Conservation (phyloP, 2,113 vertebrate species). For the Podilymbus podiceps region DNA sequence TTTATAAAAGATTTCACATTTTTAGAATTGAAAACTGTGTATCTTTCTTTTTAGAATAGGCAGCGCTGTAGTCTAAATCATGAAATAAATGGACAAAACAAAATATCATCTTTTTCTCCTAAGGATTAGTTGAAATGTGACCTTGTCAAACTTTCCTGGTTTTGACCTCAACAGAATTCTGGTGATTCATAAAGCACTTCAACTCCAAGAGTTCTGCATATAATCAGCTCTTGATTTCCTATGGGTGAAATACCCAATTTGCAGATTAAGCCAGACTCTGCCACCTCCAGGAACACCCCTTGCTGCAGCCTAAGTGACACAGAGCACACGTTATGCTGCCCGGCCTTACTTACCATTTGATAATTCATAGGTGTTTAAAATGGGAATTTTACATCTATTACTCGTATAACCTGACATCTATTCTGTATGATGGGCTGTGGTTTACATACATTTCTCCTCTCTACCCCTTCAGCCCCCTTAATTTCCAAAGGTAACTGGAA, state of each 20-base stretch:
- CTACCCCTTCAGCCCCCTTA: not conserved
- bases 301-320: not conserved
- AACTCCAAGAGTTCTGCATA: not conserved
- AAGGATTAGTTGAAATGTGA: not conserved
- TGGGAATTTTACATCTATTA: not conserved
- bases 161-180: not conserved
- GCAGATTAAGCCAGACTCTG: not conserved
- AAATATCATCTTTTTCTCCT: not conserved
- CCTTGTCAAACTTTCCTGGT: not conserved
- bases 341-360: not conserved
- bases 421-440: not conserved
- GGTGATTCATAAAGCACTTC: not conserved
- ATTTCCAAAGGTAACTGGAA: not conserved
- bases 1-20: not conserved
- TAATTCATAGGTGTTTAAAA: not conserved
- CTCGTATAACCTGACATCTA: not conserved
- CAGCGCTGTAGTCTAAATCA: not conserved
- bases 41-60: not conserved
- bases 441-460: not conserved
- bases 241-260: not conserved
- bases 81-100: not conserved
- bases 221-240: not conserved
- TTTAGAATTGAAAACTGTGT: not conserved
- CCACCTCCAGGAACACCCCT: not conserved
- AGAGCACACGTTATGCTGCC: rapidly evolving